Percentiles rank a stretch among this genome's conserved stretches.
Evolutionary conservation across 1,140 invertebrate species (phyloP).

Genomic region (Melipona quadrifasciata): DNA sequence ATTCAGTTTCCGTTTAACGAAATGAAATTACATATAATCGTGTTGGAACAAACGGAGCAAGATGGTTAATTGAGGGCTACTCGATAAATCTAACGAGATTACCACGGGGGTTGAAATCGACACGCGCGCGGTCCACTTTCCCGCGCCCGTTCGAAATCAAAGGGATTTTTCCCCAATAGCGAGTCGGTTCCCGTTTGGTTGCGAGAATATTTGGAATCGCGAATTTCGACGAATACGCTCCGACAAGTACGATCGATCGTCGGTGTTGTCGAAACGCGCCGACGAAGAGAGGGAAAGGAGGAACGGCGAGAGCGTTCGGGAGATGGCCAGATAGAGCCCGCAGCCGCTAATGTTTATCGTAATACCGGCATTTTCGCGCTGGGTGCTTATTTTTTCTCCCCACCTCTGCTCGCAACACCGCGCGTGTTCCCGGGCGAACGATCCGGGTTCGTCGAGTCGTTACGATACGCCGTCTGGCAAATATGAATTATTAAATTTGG

Average conservation of each 20-base stretch:
- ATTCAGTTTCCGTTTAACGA: background rate
- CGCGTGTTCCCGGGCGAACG: background rate
- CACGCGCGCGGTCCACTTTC: background rate
- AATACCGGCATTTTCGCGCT: constrained; percentile 58
- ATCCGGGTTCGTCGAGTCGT: constrained; percentile 33
- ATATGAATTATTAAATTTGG: constrained; percentile 70
- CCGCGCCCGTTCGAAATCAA: background rate
- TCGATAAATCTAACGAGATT: background rate
- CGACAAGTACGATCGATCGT: constrained; percentile 37
- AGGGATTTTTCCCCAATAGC: background rate
- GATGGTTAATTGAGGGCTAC: background rate
- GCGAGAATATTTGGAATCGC: background rate
- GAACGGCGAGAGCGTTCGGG: background rate
- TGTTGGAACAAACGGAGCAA: background rate
- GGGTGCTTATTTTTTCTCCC: constrained; percentile 21
- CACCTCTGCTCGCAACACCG: background rate
- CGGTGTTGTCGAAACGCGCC: background rate
- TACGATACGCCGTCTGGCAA: constrained; percentile 53
- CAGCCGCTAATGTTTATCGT: constrained; percentile 56
- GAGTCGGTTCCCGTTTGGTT: background rate
- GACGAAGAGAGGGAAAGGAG: background rate
- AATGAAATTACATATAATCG: too few species aligned
- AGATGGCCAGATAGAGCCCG: constrained; percentile 54
- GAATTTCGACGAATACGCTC: constrained; percentile 28
- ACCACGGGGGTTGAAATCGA: background rate